Percentiles rank a stretch among this genome's conserved stretches.
Evolutionary conservation across 2,113 vertebrate species (phyloP).

Genomic region (Chionodraco myersi): DNA sequence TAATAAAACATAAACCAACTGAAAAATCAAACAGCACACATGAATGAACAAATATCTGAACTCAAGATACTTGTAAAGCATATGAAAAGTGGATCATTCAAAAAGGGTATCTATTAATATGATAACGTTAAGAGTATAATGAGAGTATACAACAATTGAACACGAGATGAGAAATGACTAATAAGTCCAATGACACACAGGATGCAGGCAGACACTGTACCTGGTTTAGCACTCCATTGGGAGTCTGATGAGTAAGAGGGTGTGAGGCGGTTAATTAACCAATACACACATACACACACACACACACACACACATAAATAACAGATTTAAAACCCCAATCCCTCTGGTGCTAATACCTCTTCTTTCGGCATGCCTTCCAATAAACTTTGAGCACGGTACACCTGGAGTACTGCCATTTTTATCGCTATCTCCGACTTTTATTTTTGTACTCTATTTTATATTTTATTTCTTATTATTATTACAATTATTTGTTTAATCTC

Average conservation of each 20-base stretch:
- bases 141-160: background rate
- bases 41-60: conserved; percentile 8
- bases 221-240: conserved; percentile 82
- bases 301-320: background rate
- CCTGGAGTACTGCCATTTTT: too few relatives aligned
- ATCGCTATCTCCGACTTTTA: too few relatives aligned
- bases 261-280: conserved; percentile 46
- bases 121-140: background rate
- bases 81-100: background rate
- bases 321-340: background rate
- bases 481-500: too few relatives aligned
- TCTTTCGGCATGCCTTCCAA: too few relatives aligned
- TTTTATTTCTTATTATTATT: too few relatives aligned
- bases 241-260: conserved; percentile 70
- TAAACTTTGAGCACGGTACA: too few relatives aligned
- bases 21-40: conserved; percentile 4
- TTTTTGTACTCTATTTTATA: too few relatives aligned
- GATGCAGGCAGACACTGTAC: conserved; percentile 71
- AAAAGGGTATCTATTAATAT: background rate
- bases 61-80: conserved; percentile 17
- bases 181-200: conserved; percentile 49
- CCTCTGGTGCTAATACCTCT: background rate
- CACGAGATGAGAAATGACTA: background rate
- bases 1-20: background rate
- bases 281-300: background rate